A percentile compares a stretch with the other conserved stretches of the same genome.
These are phyloP conservation scores for Indicator indicator DNA, from an alignment of 2,113 vertebrate genomes.

Conservation along the genomic window DNA sequence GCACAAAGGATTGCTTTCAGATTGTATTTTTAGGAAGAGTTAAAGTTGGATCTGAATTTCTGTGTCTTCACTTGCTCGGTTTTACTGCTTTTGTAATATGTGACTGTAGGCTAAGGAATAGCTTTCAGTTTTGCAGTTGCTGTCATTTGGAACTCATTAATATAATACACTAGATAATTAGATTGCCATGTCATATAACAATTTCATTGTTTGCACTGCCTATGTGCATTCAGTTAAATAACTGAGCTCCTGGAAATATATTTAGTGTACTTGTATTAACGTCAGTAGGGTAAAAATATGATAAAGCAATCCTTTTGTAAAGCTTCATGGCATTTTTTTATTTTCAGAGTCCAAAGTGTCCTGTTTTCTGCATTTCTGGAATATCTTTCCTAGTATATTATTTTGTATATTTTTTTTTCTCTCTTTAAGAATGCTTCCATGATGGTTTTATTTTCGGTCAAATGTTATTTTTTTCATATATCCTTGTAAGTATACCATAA, in stretches of 20 bases:
- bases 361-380: not conserved
- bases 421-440: not conserved
- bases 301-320: not conserved
- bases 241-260: not conserved
- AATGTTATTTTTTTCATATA: not conserved
- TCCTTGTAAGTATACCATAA: not conserved
- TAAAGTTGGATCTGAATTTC: not conserved
- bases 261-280: not conserved
- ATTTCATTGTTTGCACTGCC: not conserved
- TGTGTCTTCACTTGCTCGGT: not conserved
- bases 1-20: not conserved
- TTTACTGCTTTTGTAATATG: not conserved
- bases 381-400: not conserved
- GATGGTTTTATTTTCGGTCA: not conserved
- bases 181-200: not conserved
- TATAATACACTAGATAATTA: not conserved
- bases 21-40: not conserved
- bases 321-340: not conserved
- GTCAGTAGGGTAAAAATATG: not conserved
- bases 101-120: not conserved
- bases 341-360: not conserved
- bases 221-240: not conserved
- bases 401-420: not conserved
- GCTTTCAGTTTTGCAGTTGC: not conserved
- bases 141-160: not conserved